Percentiles rank a stretch among this genome's conserved stretches.
phyloP scores from a whole-genome alignment of 23 tunicate genomes.

The Aplidium turbinatum region DNA sequence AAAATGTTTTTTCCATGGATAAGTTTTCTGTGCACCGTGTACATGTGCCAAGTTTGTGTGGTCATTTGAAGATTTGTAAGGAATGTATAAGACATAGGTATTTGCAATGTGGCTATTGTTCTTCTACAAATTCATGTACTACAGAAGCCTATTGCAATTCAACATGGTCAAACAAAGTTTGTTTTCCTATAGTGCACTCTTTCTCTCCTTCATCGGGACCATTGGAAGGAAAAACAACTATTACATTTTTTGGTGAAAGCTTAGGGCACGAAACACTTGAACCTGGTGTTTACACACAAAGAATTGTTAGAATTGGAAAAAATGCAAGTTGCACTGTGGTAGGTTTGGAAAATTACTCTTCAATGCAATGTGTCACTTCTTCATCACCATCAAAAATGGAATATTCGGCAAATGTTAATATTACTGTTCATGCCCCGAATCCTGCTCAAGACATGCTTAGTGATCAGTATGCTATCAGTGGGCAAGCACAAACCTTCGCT shows the following conservation, averaged over 20 bases:
- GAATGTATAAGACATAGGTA: conserved; percentile 36
- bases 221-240: conserved; percentile 47
- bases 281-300: background rate
- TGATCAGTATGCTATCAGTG: conserved; percentile 51
- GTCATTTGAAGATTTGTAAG: conserved; percentile 13
- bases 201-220: conserved; percentile 69
- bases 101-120: conserved; percentile 61
- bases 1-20: background rate
- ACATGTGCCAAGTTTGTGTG: background rate
- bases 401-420: background rate
- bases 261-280: conserved; percentile 63
- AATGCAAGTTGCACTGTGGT: conserved; percentile 24
- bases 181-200: conserved; percentile 24
- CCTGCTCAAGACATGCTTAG: conserved; percentile 8
- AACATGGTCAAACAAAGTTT: conserved; percentile 26
- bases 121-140: conserved; percentile 9
- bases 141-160: conserved; percentile 28
- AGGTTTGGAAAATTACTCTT: conserved; percentile 40
- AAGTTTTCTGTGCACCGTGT: background rate
- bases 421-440: conserved; percentile 22
- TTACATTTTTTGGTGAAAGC: conserved; percentile 50
- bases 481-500: background rate
- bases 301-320: conserved; percentile 23
- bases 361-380: conserved; percentile 32
- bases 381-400: background rate